Evolutionary conservation across 2,113 vertebrate genomes (phyloP).

Genomic region (Aepyceros melampus): DNA sequence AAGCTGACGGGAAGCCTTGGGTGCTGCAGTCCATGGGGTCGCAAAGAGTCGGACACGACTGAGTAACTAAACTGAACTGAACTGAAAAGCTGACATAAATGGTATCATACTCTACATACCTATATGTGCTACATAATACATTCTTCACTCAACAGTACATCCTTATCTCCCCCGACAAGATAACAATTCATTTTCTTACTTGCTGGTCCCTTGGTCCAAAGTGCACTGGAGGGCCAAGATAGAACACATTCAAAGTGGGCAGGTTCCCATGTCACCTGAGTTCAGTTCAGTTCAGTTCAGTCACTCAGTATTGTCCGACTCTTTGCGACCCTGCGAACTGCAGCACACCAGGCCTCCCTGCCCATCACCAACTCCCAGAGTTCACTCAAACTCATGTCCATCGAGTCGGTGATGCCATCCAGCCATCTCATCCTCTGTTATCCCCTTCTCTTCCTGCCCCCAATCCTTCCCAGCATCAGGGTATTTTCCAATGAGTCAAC

Average conservation of each 20-base stretch:
- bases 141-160: not conserved
- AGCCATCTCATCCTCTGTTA: no score
- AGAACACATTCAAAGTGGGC: not conserved
- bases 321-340: rapidly evolving
- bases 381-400: no score
- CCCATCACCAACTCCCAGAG: no score
- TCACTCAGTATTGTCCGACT: rapidly evolving
- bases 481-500: no score
- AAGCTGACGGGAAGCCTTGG: not conserved
- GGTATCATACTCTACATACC: not conserved
- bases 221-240: not conserved
- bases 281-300: no score
- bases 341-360: no score
- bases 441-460: no score
- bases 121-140: not conserved
- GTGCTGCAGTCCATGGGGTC: not conserved
- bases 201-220: not conserved
- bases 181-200: not conserved
- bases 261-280: not conserved
- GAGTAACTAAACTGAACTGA: not conserved
- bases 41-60: rapidly evolving
- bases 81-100: not conserved
- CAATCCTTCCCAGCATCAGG: no score
- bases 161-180: not conserved
- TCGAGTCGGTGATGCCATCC: no score